A percentile compares a stretch with the other conserved stretches of the same genome.
Evolutionary conservation across 2,797 vertebrate genomes (phyloP).

Genomic region (Acomys russatus): DNA sequence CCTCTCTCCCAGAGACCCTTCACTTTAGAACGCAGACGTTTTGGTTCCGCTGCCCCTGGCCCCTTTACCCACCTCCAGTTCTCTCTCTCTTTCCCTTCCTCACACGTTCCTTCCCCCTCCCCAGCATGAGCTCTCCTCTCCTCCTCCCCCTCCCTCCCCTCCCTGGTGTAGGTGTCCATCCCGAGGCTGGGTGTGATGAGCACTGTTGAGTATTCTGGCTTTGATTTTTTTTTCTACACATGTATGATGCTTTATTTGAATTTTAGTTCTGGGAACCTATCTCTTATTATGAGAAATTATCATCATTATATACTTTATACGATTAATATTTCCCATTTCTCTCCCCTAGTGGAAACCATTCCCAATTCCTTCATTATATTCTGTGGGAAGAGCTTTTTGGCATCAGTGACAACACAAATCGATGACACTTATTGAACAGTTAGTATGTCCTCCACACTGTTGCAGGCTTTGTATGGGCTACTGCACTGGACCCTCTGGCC

Average conservation of each 20-base stretch:
- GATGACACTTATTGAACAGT: slow-evolving; percentile 11
- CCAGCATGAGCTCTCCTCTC: too few species aligned
- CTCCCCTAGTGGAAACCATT: neutral
- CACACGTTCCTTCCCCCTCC: too few species aligned
- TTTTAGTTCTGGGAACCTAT: slow-evolving; percentile 2
- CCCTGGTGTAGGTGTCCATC: neutral
- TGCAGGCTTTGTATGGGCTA: neutral
- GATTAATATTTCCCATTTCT: slow-evolving; percentile 22
- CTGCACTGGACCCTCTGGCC: neutral
- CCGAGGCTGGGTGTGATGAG: neutral
- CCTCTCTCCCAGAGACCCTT: too few species aligned
- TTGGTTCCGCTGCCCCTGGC: too few species aligned
- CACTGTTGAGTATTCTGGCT: neutral
- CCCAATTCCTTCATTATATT: neutral
- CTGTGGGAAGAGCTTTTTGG: slow-evolving; percentile 9
- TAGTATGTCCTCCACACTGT: neutral
- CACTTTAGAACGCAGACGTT: too few species aligned
- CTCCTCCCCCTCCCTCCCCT: too few species aligned
- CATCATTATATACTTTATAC: neutral
- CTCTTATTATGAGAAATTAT: slow-evolving; percentile 31
- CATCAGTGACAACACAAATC: neutral
- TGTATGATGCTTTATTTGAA: slow-evolving; percentile 12
- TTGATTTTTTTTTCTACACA: slow-evolving; percentile 18
- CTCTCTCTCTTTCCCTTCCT: too few species aligned
- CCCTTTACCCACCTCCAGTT: too few species aligned